Percentiles rank a stretch among this genome's conserved stretches.
Evolutionary conservation across 2,113 vertebrate genomes (phyloP).

Genomic region (Ptyas mucosa): DNA sequence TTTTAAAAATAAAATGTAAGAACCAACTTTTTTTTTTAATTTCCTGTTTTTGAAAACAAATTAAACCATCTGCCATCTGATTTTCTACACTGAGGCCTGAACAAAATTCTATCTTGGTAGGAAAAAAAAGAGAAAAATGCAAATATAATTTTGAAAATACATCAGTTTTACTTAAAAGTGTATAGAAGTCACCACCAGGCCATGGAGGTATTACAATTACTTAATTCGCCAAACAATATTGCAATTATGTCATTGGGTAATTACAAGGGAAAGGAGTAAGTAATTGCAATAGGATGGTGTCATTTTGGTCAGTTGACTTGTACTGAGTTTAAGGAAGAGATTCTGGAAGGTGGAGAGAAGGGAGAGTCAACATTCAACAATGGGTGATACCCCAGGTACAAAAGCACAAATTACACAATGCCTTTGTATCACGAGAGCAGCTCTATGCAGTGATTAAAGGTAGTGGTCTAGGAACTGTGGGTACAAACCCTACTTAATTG

Average conservation of each 20-base stretch:
- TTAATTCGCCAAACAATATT: not conserved
- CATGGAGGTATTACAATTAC: not conserved
- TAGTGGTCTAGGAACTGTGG: not conserved
- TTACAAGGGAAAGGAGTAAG: not conserved
- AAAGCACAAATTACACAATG: not conserved
- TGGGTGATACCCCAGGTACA: not conserved
- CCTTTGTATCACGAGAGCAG: not conserved
- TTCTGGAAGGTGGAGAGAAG: not conserved
- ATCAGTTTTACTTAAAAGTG: not conserved
- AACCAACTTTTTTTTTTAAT: not conserved
- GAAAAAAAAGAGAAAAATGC: not conserved
- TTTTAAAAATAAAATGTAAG: not conserved
- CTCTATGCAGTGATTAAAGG: not conserved
- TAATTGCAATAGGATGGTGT: not conserved
- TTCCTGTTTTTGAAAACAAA: conserved; percentile 27
- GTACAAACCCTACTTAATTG: not conserved
- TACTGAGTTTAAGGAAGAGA: not conserved
- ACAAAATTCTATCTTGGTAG: not conserved
- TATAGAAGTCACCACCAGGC: not conserved
- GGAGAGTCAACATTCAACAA: too few species aligned
- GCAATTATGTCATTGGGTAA: not conserved
- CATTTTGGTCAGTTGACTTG: not conserved
- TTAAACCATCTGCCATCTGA: not conserved
- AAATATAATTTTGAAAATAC: not conserved
- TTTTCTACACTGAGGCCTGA: not conserved